phyloP scores from a whole-genome alignment of 2,113 vertebrate genomes.

The Chiloscyllium plagiosum region DNA sequence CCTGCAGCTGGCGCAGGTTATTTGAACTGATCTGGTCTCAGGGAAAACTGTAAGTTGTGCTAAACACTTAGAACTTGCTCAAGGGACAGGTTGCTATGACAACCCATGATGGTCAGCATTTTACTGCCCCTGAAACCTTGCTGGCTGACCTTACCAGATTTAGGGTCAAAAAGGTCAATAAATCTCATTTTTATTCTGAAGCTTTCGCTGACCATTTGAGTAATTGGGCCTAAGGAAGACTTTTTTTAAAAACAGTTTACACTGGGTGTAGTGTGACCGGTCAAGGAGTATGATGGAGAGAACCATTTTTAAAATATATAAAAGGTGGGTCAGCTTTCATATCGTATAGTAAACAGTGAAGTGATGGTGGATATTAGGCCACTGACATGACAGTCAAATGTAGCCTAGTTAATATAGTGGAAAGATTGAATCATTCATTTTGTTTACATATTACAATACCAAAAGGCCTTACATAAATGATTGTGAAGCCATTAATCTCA shows the following conservation, averaged over 20 bases:
- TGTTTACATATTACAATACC: background rate
- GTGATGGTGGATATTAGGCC: background rate
- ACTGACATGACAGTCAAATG: background rate
- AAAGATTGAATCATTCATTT: background rate
- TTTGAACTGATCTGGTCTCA: slow-evolving; percentile 11
- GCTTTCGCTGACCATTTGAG: slow-evolving; percentile 39
- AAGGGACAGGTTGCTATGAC: slow-evolving; percentile 47
- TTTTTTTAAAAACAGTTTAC: background rate
- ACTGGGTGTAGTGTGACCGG: slow-evolving; percentile 1
- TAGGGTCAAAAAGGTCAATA: slow-evolving; percentile 54
- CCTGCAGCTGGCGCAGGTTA: background rate
- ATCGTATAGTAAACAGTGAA: background rate
- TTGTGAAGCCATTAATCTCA: background rate
- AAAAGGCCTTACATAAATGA: background rate
- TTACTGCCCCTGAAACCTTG: slow-evolving; percentile 50
- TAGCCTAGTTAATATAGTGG: background rate
- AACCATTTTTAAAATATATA: slow-evolving; percentile 2
- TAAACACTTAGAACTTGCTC: slow-evolving; percentile 39
- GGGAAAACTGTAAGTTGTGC: slow-evolving; percentile 28
- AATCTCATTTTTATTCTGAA: slow-evolving; percentile 59
- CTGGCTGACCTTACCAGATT: slow-evolving; percentile 49
- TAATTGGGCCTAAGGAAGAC: slow-evolving; percentile 29
- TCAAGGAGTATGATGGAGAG: slow-evolving; percentile 25
- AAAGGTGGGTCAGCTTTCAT: slow-evolving; percentile 34
- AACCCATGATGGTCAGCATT: slow-evolving; percentile 55